phyloP scores from a whole-genome alignment of 2,888 invertebrate species.

The Sturmia bella region DNA sequence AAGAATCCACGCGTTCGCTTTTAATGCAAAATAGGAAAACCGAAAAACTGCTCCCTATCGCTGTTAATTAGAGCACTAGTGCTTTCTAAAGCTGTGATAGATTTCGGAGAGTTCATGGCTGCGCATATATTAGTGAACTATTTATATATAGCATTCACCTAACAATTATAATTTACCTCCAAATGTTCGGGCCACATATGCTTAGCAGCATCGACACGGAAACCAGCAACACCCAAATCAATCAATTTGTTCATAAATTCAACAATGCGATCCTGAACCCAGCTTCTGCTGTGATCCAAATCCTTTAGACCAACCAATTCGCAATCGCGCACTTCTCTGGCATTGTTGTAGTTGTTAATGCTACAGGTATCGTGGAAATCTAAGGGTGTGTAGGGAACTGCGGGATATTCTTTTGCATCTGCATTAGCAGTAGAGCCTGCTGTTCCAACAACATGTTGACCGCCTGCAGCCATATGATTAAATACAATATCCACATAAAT shows the following conservation, averaged over 20 bases:
- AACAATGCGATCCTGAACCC: constrained; percentile 76
- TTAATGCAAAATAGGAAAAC: too few species aligned
- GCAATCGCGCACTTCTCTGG: constrained; percentile 87
- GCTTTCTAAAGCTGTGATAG: background rate
- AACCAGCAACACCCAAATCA: constrained; percentile 91
- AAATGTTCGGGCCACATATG: constrained; percentile 92
- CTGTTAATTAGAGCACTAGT: too few species aligned
- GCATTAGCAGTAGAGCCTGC: constrained; percentile 85
- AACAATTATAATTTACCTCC: constrained; percentile 74
- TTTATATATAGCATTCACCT: too few species aligned
- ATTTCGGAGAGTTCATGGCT: too few species aligned
- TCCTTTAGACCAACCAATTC: constrained; percentile 89
- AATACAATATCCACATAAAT: constrained; percentile 92
- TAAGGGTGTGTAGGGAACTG: constrained; percentile 85
- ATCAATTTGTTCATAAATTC: constrained; percentile 78
- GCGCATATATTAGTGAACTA: too few species aligned
- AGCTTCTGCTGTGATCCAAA: constrained; percentile 85
- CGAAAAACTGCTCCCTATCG: too few species aligned
- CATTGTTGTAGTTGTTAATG: constrained; percentile 86
- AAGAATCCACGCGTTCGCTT: too few species aligned
- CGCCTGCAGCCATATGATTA: constrained; percentile 91
- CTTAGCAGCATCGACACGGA: constrained; percentile 91
- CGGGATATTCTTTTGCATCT: constrained; percentile 83
- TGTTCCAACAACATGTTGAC: constrained; percentile 83
- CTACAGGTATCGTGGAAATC: constrained; percentile 88